Evolutionary conservation across 2,888 invertebrate genomes (phyloP), one percentile per base, ranked within the genome.

Genomic region (Yponomeuta plumbellus): DNA sequence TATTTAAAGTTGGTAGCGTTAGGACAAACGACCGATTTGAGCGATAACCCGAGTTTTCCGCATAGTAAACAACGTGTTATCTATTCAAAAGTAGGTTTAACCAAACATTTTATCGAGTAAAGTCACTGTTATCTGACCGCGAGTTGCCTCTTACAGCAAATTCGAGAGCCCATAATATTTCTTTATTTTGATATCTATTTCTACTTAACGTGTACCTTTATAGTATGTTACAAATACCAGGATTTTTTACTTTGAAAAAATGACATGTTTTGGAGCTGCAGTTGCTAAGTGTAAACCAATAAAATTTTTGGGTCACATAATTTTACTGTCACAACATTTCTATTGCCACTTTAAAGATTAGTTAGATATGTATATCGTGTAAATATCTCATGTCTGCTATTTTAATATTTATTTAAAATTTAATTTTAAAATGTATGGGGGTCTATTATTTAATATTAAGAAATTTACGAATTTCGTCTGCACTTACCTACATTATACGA

Each of bases 401-500:
- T 34, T 34, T 34, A 34, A 34, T 34, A 34, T 34, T 34, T 34
- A 26, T 5, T 4, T 5, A 26, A 26, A 26, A 26, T 4, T 4
- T 4, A 26, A 34, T 34, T 10, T 5, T 34, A 34, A 10, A 10
- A 34, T 34, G 34, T 34, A 34, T 8, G 34, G 34, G 8, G 8
- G 8, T 34, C 8, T 34, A 34, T 8, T 34, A 34, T 8, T 34
- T 4, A 26, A 4, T 26, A 2, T 4, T 26, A 26, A 26, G 2
- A 4, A 4, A 26, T 5, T 34, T 8, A 10, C 5, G 13, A 52
- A 13, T 52, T 17, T 52, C 4, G 1, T 52, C 17, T 52, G 23
- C 11, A 73, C 81, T 82, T 66, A 82, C 83, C 80, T 80, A 77
- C 79, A 80, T 83, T 69, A 75, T 77, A 74, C 68, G 71, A 71